Percentiles rank a stretch among this genome's conserved stretches.
These are phyloP conservation scores for Nothobranchius furzeri DNA, from an alignment of 2,113 vertebrate genomes.

Conservation along the genomic window DNA sequence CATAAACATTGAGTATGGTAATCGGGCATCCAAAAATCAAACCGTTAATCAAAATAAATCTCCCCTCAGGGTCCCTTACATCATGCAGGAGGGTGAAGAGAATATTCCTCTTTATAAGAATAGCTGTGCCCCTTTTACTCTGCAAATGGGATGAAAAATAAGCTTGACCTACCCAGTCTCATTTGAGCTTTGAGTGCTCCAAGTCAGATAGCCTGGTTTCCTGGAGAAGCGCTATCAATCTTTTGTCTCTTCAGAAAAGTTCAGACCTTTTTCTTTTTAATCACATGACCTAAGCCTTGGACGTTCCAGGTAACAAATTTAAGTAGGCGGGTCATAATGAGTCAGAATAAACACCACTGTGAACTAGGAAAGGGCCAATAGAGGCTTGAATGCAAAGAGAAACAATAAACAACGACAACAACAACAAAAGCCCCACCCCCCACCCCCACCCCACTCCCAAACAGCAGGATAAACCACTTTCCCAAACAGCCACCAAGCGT, in stretches of 20 bases:
- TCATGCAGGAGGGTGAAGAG: neutral
- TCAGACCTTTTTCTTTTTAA: neutral
- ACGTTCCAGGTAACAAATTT: neutral
- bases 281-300: neutral
- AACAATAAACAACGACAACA: too few relatives aligned
- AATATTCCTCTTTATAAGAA: neutral
- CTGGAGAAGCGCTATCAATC: neutral
- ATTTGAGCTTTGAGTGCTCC: neutral
- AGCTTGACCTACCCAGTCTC: neutral
- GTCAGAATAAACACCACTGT: too few relatives aligned
- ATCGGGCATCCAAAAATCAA: too few relatives aligned
- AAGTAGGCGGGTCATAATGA: neutral
- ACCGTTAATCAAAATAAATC: neutral
- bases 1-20: too few relatives aligned
- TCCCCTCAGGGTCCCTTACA: neutral
- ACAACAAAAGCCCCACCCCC: too few relatives aligned
- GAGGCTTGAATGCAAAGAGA: too few relatives aligned
- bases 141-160: neutral
- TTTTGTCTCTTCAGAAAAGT: neutral
- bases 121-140: neutral
- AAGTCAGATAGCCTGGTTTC: neutral
- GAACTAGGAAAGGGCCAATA: too few relatives aligned
- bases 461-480: too few relatives aligned
- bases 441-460: too few relatives aligned
- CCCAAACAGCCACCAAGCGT: too few relatives aligned